These are phyloP conservation scores for Branchinecta lindahli DNA, from an alignment of 1,140 invertebrate species.

Conservation along the genomic window DNA sequence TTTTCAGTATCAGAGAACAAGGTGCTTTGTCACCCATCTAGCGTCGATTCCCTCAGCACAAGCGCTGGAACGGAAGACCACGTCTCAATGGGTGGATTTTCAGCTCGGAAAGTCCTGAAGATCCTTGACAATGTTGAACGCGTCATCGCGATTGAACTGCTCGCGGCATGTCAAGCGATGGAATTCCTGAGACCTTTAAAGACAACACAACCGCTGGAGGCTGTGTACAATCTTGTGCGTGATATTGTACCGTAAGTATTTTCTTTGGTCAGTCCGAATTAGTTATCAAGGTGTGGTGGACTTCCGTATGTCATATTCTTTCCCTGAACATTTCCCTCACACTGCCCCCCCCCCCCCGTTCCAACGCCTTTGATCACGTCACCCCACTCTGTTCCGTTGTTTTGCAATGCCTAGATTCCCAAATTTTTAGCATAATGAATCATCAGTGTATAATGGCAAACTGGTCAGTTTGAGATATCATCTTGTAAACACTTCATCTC, in stretches of 20 bases:
- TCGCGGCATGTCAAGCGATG: constrained; percentile 55
- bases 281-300: no score
- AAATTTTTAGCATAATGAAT: no score
- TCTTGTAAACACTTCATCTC: no score
- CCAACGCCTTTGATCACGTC: no score
- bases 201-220: constrained; percentile 50
- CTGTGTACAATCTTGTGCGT: constrained; percentile 48
- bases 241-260: constrained; percentile 33
- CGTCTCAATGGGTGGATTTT: constrained; percentile 57
- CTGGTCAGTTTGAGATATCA: no score
- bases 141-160: constrained; percentile 52
- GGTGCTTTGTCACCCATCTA: constrained; percentile 54
- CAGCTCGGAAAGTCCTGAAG: constrained; percentile 43
- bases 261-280: constrained; percentile 12
- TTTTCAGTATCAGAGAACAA: constrained; percentile 51
- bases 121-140: constrained; percentile 50
- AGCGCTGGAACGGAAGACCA: constrained; percentile 61
- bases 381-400: no score
- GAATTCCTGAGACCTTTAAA: constrained; percentile 54
- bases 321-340: no score
- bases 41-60: constrained; percentile 52
- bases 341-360: no score
- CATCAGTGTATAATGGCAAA: no score
- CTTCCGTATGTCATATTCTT: no score
- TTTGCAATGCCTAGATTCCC: no score